phyloP scores from a whole-genome alignment of 2,888 invertebrate species.

The Agrotis puta region DNA sequence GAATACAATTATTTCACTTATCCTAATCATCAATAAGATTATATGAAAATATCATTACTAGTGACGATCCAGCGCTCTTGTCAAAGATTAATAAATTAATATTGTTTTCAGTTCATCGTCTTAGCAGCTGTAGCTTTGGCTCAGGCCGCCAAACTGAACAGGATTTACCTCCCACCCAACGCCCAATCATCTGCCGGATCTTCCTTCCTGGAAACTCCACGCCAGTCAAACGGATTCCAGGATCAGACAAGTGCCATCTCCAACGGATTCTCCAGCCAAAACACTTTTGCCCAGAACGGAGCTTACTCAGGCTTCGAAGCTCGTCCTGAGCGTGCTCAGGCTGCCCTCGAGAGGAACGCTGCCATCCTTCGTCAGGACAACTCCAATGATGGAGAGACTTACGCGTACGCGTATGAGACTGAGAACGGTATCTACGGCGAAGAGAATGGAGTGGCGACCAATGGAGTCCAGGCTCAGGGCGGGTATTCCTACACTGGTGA shows the following conservation, averaged over 20 bases:
- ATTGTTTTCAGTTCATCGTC: slow-evolving; percentile 60
- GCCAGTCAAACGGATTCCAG: slow-evolving; percentile 44
- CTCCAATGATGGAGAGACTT: slow-evolving; percentile 83
- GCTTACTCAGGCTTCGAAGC: slow-evolving; percentile 65
- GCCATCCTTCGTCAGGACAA: slow-evolving; percentile 83
- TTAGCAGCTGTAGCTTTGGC: slow-evolving; percentile 76
- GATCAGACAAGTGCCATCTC: slow-evolving; percentile 46
- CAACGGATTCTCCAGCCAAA: slow-evolving; percentile 44
- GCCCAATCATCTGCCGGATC: slow-evolving; percentile 67
- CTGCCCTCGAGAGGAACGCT: slow-evolving; percentile 84
- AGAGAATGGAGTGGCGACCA: slow-evolving; percentile 84
- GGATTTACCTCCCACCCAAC: slow-evolving; percentile 83
- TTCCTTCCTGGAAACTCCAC: slow-evolving; percentile 59
- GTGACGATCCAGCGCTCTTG: too few species aligned
- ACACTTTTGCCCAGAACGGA: slow-evolving; percentile 46
- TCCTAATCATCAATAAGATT: too few species aligned
- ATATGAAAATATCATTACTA: too few species aligned
- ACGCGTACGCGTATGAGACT: slow-evolving; percentile 83
- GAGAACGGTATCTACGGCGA: slow-evolving; percentile 86
- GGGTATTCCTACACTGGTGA: slow-evolving; percentile 86
- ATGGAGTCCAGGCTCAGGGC: slow-evolving; percentile 86
- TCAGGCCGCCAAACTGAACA: slow-evolving; percentile 82
- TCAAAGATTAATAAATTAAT: too few species aligned
- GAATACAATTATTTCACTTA: too few species aligned
- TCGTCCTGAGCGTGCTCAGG: slow-evolving; percentile 80